Conservation (phyloP, 2,113 vertebrate species). For the Micronycteris hirsuta region DNA sequence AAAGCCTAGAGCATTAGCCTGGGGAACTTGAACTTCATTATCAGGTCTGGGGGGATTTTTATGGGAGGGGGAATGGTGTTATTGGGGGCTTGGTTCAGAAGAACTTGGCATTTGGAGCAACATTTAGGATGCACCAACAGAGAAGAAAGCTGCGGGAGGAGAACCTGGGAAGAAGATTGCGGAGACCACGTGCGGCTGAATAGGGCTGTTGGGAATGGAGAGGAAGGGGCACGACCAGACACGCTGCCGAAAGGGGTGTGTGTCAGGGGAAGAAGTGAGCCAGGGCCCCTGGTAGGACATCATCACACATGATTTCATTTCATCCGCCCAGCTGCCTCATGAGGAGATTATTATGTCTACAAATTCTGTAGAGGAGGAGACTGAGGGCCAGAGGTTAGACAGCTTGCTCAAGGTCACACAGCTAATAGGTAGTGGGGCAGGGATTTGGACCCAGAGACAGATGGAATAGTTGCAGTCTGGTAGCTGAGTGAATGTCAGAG, state of each 20-base stretch:
- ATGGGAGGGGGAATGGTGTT: not conserved
- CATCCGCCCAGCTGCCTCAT: not conserved
- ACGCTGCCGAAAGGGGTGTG: too few species aligned
- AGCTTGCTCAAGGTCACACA: not conserved
- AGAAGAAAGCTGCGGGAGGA: not conserved
- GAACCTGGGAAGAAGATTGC: not conserved
- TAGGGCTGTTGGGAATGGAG: too few species aligned
- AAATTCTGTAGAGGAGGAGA: not conserved
- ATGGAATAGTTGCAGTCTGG: not conserved
- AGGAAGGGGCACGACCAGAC: not conserved
- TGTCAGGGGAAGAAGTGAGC: fast-evolving
- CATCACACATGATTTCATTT: not conserved
- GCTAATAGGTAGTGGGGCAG: not conserved
- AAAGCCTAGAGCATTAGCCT: not conserved
- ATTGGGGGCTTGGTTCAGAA: not conserved
- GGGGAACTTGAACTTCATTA: not conserved
- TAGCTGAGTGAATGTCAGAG: not conserved
- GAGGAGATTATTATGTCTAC: not conserved
- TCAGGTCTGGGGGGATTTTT: not conserved
- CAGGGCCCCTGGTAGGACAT: not conserved
- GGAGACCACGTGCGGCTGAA: fast-evolving
- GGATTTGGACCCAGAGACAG: not conserved
- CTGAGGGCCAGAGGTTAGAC: not conserved
- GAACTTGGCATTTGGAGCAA: not conserved
- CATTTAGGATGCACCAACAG: not conserved